Evolutionary conservation across 2,888 invertebrate genomes (phyloP), one percentile per base, ranked within the genome.

Genomic region (Alsophila aescularia): DNA sequence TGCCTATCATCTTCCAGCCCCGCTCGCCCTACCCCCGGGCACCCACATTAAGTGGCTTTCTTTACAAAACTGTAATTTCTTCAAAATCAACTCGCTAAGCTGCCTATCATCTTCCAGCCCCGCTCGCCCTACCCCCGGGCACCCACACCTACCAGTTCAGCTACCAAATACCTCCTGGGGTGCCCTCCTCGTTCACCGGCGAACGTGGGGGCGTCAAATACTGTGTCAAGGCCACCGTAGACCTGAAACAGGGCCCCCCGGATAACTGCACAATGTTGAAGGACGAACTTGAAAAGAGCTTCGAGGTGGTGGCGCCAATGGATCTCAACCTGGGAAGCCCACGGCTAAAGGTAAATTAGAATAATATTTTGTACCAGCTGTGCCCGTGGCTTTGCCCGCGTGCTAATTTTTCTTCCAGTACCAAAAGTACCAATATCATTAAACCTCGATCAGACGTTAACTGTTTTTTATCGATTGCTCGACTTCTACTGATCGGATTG

Each of bases 261-360:
- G 7, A 24, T 24, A 24, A 24, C 24, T 24, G 69, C 15, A 48
- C 58, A 10, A 40, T 57, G 0, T 15, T 48, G 0, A 66, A 60
- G 5, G 72, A 79, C 5, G 63, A 72, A 3, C 15, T 85, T 1
- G 50, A 40, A 0, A 73, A 73, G 34, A 39, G 60, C 0, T 78
- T 87, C 50, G 60, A 79, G 42, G 77, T 88, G 9, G 67, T 88
- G 5, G 77, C 80, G 5, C 86, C 86, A 0, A 63, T 84, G 9
- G 77, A 86, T 64, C 64, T 86, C 62, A 85, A 83, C 59, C 64
- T 61, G 4, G 77, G 72, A 2, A 73, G 67, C n/a, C 68, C 69
- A 13, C 53, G 58, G 37, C 58, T 80, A 7, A 77, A 67, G 60
- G 81, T 79, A 52, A 57, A 29, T 24, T 24, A 24, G 3, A 1